These are phyloP conservation scores for Coremacera marginata DNA, from an alignment of 2,888 invertebrate species.

Conservation along the genomic window DNA sequence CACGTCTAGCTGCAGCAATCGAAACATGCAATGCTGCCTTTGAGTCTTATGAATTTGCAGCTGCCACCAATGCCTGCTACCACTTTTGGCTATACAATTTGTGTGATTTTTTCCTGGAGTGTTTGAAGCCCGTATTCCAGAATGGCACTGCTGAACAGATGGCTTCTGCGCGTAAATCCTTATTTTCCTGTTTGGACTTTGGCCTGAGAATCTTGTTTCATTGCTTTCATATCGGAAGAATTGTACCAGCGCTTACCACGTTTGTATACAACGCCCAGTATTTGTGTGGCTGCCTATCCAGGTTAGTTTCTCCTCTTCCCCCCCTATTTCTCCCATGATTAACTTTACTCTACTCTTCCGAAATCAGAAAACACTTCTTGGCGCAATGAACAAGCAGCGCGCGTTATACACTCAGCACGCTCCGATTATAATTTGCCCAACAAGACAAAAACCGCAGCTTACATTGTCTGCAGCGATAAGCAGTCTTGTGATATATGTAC, in stretches of 20 bases:
- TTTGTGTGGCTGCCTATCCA: conserved; percentile 92
- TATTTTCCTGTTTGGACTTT: conserved; percentile 86
- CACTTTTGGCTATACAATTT: conserved; percentile 97
- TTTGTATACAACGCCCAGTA: conserved; percentile 77
- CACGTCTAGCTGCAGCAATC: conserved; percentile 83
- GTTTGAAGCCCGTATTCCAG: conserved; percentile 87
- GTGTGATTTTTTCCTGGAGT: conserved; percentile 97
- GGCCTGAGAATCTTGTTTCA: conserved; percentile 92
- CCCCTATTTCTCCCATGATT: not conserved
- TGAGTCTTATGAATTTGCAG: conserved; percentile 86
- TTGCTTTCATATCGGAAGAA: conserved; percentile 98
- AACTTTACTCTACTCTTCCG: conserved; percentile 11
- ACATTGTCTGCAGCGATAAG: conserved; percentile 77
- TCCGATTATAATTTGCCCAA: conserved; percentile 93
- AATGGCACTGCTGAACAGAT: conserved; percentile 72
- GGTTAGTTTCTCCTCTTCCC: conserved; percentile 52
- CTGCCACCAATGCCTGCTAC: conserved; percentile 90
- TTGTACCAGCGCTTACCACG: conserved; percentile 90
- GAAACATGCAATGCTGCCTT: conserved; percentile 81
- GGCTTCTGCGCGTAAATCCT: conserved; percentile 77
- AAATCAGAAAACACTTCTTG: conserved; percentile 70
- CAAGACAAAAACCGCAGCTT: conserved; percentile 86
- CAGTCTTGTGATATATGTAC: conserved; percentile 63
- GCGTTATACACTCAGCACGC: conserved; percentile 88
- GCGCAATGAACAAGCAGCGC: conserved; percentile 81